Percentiles rank a stretch among this genome's conserved stretches.
phyloP scores from a whole-genome alignment of 2,888 invertebrate genomes.

The Nematopogon swammerdamellus region DNA sequence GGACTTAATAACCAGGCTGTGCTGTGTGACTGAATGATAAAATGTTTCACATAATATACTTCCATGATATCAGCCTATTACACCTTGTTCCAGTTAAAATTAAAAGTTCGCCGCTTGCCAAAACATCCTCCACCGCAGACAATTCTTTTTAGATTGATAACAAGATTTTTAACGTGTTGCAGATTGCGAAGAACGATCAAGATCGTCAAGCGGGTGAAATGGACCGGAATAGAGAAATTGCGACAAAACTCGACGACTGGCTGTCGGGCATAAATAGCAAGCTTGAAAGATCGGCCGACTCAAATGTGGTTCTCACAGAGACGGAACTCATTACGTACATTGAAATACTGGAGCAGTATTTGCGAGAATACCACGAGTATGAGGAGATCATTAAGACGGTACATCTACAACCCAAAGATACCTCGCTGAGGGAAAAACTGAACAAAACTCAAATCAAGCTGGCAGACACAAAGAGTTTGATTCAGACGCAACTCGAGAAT shows the following conservation, averaged over 20 bases:
- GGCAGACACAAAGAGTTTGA: conserved; percentile 57
- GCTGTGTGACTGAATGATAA: too few species aligned
- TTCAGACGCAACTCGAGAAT: conserved; percentile 19
- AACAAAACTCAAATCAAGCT: conserved; percentile 53
- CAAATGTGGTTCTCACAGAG: conserved; percentile 31
- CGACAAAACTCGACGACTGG: conserved; percentile 46
- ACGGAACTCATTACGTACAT: conserved; percentile 42
- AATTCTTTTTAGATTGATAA: too few species aligned
- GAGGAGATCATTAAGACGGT: conserved; percentile 23
- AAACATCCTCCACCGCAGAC: too few species aligned
- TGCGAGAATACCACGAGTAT: conserved; percentile 44
- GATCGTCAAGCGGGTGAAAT: conserved; percentile 34
- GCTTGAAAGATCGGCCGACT: conserved; percentile 40
- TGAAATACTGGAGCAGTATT: conserved; percentile 44
- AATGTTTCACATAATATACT: too few species aligned
- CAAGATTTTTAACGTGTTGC: too few species aligned
- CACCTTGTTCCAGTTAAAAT: too few species aligned
- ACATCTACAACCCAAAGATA: background rate
- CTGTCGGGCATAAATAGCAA: conserved; percentile 47
- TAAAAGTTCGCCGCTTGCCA: too few species aligned
- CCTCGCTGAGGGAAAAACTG: conserved; percentile 53
- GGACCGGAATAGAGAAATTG: conserved; percentile 35
- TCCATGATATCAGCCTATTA: too few species aligned
- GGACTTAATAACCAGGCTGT: too few species aligned
- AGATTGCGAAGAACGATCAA: conserved; percentile 43